Evolutionary conservation across 2,797 vertebrate genomes (phyloP).

Genomic region (Nyctalus aviator): DNA sequence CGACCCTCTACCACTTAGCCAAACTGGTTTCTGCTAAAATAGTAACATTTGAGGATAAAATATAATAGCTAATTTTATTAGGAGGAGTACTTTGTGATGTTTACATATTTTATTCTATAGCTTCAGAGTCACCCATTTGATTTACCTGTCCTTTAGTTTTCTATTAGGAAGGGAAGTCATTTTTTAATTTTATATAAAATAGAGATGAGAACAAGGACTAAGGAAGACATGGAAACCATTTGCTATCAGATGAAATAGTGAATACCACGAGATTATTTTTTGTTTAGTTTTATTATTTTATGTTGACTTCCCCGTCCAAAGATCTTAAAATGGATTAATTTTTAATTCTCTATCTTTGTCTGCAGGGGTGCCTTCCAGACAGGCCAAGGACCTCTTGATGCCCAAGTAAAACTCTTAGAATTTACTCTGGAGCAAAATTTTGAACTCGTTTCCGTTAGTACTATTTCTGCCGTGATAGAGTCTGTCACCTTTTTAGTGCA

Average conservation of each 20-base stretch:
- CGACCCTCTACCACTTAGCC: too few species aligned
- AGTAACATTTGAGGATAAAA: neutral
- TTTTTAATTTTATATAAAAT: conserved; percentile 23
- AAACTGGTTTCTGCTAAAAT: too few species aligned
- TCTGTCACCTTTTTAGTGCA: conserved; percentile 98
- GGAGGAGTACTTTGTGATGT: neutral
- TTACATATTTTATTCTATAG: neutral
- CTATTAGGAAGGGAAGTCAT: neutral
- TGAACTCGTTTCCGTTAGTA: conserved; percentile 96
- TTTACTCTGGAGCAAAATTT: conserved; percentile 99
- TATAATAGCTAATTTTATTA: neutral
- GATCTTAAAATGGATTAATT: conserved; percentile 20
- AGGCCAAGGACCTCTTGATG: conserved; percentile 97
- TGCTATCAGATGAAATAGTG: conserved; percentile 2
- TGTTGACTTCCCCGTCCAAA: neutral
- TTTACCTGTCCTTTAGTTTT: conserved; percentile 41
- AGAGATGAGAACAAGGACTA: neutral
- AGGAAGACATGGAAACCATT: neutral
- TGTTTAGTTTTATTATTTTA: neutral
- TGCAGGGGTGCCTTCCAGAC: conserved; percentile 97
- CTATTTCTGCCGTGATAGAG: conserved; percentile 97
- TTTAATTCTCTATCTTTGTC: conserved; percentile 28
- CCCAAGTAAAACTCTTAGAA: conserved; percentile 98
- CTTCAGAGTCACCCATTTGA: neutral
- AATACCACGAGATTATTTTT: conserved; percentile 35